Evolutionary conservation across 2,888 invertebrate genomes (phyloP).

Genomic region (Hydrotaea diabolus): DNA sequence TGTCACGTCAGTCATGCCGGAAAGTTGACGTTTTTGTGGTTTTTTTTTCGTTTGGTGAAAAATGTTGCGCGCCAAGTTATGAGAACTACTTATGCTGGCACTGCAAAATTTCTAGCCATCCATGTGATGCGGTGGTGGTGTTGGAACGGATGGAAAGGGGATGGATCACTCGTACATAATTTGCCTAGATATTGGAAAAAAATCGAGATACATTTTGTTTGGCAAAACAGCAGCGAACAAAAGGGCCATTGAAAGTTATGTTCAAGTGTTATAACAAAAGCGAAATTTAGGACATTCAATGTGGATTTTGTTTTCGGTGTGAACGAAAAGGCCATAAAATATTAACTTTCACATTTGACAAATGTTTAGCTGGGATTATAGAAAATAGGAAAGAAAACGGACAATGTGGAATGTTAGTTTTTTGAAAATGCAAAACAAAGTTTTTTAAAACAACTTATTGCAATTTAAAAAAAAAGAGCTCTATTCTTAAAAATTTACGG

Average conservation of each 20-base stretch:
- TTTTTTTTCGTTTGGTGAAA: background rate
- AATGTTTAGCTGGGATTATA: background rate
- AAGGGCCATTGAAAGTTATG: slow-evolving; percentile 26
- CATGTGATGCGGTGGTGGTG: too few relatives aligned
- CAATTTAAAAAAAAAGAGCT: too few relatives aligned
- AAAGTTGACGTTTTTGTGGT: slow-evolving; percentile 22
- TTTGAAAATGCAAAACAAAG: too few relatives aligned
- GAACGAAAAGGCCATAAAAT: background rate
- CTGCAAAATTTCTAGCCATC: background rate
- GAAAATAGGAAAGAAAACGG: too few relatives aligned
- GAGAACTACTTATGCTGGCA: slow-evolving; percentile 17
- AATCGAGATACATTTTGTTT: background rate
- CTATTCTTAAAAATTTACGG: too few relatives aligned
- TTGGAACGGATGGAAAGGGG: background rate
- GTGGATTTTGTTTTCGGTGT: background rate
- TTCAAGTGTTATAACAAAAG: slow-evolving; percentile 8
- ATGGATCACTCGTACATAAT: background rate
- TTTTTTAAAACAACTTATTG: too few relatives aligned
- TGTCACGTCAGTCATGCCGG: background rate
- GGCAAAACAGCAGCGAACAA: background rate
- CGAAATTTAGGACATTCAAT: slow-evolving; percentile 36
- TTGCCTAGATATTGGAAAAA: background rate
- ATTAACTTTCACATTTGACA: slow-evolving; percentile 32
- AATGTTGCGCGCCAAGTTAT: slow-evolving; percentile 14
- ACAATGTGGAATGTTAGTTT: too few relatives aligned